Base-by-base conservation (phyloP, 2,888 invertebrate genomes). In the Caenorhabditis uteleia region DNA sequence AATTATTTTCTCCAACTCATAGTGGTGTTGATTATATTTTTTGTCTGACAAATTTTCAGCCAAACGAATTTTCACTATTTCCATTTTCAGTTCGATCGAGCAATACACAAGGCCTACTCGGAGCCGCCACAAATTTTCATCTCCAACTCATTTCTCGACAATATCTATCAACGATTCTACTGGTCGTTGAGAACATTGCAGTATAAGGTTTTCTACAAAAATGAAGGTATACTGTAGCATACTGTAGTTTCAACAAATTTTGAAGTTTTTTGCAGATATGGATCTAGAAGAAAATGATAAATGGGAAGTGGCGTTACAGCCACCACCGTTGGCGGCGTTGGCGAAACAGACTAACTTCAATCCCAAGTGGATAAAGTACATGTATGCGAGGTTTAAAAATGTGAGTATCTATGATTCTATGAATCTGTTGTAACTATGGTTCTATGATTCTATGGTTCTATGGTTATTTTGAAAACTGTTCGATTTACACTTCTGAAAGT, bases 341-440 rank as follows among this genome's bases (percentile, higher is more conserved):
- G 57, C 60, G 10, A 20, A 47, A 26, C 45, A 31, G 25, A 68
- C 72, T 7, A 50, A 69, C 43, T 68, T 70, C 38, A 66, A 57
- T 43, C 54, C 66, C 14, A 57, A 61, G 60, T 79, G 77, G 77
- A 59, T 79, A 16, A 79, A 79, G 68, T 79, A 79, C 54, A 76
- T 77, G 74, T 79, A 79, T 48, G 71, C 68, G 0, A 53, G 58
- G 45, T 79, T 79, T 46, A 79, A 79, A 55, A 77, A 77, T 62
- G 79, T 79, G 33, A 66, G 74, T 67, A 33, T 10, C n/a, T n/a
- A n/a, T n/a, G n/a, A n/a, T n/a, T n/a, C n/a, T n/a, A n/a, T n/a
- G n/a, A n/a, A n/a, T 31, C n/a, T 4, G 10, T 14, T 23, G 4
- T 7, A 20, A 29, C 2, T n/a, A 16, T 49, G n/a, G 31, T 8